Percentiles rank a stretch among this genome's conserved stretches.
These are phyloP conservation scores for Nomada ferruginata DNA, from an alignment of 2,888 invertebrate genomes.

Conservation along the genomic window DNA sequence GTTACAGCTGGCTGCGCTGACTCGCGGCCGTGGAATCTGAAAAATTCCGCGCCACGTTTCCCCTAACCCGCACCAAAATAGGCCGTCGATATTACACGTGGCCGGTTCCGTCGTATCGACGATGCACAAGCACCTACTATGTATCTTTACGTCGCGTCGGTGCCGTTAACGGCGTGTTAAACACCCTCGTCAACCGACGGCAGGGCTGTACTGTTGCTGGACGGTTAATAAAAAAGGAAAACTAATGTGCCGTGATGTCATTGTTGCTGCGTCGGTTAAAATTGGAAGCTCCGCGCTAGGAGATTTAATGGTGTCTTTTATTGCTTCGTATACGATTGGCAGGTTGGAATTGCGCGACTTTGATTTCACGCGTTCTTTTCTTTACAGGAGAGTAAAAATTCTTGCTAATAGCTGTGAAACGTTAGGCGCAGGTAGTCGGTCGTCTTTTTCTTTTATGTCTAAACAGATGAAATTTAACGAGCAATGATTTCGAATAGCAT, in stretches of 20 bases:
- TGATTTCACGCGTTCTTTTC: neutral
- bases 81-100: conserved; percentile 64
- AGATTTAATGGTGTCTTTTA: conserved; percentile 8
- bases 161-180: conserved; percentile 5
- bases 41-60: conserved; percentile 57
- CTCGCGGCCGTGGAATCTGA: conserved; percentile 58
- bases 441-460: too few species aligned
- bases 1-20: conserved; percentile 45
- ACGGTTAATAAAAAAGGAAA: conserved; percentile 7
- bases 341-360: neutral
- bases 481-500: too few species aligned
- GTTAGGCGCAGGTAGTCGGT: neutral
- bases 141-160: neutral
- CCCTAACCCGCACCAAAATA: conserved; percentile 65
- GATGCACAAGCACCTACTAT: conserved; percentile 35
- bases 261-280: neutral
- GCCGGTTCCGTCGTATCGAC: conserved; percentile 40
- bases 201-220: neutral
- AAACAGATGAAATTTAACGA: too few species aligned
- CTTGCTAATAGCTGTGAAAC: neutral
- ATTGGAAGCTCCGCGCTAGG: neutral
- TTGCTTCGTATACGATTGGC: neutral
- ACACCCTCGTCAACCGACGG: neutral
- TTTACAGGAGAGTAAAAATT: neutral
- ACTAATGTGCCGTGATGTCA: conserved; percentile 4